Evolutionary conservation across 2,888 invertebrate genomes (phyloP).

Genomic region (Eristalis arbustorum): DNA sequence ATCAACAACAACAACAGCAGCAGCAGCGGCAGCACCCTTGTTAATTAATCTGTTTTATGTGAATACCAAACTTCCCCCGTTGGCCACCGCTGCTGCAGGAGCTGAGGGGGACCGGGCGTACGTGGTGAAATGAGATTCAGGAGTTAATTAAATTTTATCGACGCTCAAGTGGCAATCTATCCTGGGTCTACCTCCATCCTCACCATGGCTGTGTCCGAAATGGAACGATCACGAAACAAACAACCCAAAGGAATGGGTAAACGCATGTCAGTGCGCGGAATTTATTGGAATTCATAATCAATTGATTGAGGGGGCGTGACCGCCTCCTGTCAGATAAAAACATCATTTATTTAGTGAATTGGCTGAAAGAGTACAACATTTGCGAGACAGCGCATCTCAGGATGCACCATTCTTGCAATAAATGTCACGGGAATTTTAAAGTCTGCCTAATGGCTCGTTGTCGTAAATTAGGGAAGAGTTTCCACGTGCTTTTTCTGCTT

Average conservation of each 20-base stretch:
- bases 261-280: neutral
- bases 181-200: neutral
- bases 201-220: neutral
- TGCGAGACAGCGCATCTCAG: neutral
- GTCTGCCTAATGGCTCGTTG: no score
- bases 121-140: slow-evolving; percentile 26
- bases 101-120: neutral
- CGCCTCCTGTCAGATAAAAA: slow-evolving; percentile 8
- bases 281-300: slow-evolving; percentile 30
- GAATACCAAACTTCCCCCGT: neutral
- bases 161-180: slow-evolving; percentile 40
- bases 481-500: no score
- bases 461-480: no score
- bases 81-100: neutral
- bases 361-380: neutral
- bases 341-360: slow-evolving; percentile 4
- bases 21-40: slow-evolving; percentile 24
- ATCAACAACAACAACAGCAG: neutral
- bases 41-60: slow-evolving; percentile 62
- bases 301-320: slow-evolving; percentile 34
- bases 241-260: neutral
- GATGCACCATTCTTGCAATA: neutral
- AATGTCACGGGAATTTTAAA: no score
- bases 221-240: neutral
- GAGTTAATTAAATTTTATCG: slow-evolving; percentile 64